phyloP scores from a whole-genome alignment of 2,113 vertebrate species.

The Petrocephalus zakoni region DNA sequence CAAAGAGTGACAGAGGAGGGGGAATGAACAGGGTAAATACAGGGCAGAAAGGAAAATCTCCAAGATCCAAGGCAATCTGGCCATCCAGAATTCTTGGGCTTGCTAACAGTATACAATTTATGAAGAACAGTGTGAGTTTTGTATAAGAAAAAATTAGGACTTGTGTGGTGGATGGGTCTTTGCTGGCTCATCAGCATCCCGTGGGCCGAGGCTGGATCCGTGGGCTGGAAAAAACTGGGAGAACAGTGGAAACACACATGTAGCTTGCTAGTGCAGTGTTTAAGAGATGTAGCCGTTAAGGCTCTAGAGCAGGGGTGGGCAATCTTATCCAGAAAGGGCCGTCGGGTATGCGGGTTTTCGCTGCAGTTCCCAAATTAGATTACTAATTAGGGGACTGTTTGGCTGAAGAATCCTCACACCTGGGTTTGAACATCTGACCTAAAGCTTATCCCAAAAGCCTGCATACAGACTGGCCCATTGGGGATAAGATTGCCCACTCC shows the following conservation, averaged over 20 bases:
- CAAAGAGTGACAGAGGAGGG: neutral
- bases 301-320: neutral
- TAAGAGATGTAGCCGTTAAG: neutral
- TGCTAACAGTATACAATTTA: neutral
- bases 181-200: neutral
- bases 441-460: too few species aligned
- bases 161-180: neutral
- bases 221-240: neutral
- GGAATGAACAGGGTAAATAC: neutral
- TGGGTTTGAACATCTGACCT: too few species aligned
- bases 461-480: too few species aligned
- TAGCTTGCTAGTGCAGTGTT: neutral
- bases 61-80: neutral
- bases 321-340: too few species aligned
- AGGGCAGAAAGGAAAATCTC: neutral
- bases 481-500: too few species aligned
- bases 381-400: too few species aligned
- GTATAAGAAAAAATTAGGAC: neutral
- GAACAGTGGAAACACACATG: neutral
- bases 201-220: neutral
- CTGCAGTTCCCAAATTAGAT: too few species aligned
- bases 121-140: neutral
- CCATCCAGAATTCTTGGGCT: neutral
- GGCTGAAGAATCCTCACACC: too few species aligned
- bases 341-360: too few species aligned